A percentile compares a stretch with the other conserved stretches of the same genome.
phyloP scores from a whole-genome alignment of 2,797 vertebrate genomes.

The Alauda arvensis region DNA sequence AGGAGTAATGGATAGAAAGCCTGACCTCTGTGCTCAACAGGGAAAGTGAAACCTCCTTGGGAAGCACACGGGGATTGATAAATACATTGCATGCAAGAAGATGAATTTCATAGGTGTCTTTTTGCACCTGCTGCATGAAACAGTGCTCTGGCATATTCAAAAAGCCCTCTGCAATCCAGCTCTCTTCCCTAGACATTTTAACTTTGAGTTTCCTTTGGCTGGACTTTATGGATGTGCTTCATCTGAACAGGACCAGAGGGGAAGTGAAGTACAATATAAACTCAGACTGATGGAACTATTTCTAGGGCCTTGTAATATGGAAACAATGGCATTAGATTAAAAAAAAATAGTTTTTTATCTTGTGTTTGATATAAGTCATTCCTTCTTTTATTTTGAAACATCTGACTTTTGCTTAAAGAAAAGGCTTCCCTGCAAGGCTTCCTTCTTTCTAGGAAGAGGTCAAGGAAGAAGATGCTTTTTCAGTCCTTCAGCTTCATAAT shows the following conservation, averaged over 20 bases:
- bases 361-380: background rate
- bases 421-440: background rate
- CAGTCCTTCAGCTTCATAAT: background rate
- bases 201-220: background rate
- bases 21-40: background rate
- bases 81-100: background rate
- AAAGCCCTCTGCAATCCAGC: background rate
- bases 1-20: background rate
- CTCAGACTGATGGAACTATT: conserved; percentile 26
- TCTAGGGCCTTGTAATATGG: background rate
- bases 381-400: background rate
- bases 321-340: conserved; percentile 24
- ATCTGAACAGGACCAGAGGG: conserved; percentile 4
- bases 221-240: conserved; percentile 17
- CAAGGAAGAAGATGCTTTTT: background rate
- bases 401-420: background rate
- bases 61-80: background rate
- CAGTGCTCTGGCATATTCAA: background rate
- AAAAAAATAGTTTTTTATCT: conserved; percentile 2
- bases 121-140: background rate
- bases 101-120: background rate
- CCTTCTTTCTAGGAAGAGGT: background rate
- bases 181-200: background rate
- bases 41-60: background rate
- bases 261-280: background rate